These are phyloP conservation scores for Lumbricus terrestris DNA, from an alignment of 2,888 invertebrate species.

Conservation along the genomic window DNA sequence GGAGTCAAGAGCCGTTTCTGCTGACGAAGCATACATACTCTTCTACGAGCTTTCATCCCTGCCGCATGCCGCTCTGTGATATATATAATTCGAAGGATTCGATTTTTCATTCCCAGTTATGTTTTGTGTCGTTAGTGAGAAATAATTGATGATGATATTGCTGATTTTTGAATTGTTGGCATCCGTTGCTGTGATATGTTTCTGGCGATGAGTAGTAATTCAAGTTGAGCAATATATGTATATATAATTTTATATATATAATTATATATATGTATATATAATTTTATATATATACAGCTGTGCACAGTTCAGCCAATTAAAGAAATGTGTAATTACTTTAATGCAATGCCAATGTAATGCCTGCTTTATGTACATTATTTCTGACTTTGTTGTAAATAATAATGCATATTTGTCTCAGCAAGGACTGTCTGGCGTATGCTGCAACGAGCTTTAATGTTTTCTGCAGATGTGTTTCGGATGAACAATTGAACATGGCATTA, in stretches of 20 bases:
- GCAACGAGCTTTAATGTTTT: background rate
- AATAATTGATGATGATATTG: background rate
- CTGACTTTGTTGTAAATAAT: background rate
- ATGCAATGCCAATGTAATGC: background rate
- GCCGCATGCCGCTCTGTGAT: background rate
- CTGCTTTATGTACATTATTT: background rate
- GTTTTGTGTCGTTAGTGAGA: background rate
- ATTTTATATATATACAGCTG: no score
- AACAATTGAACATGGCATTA: background rate
- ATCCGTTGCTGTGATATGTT: background rate
- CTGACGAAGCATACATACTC: slow-evolving; percentile 24
- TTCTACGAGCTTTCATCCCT: slow-evolving; percentile 20
- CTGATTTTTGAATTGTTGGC: background rate
- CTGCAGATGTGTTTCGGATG: background rate
- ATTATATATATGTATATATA: no score
- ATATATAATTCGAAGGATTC: background rate
- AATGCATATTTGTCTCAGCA: background rate
- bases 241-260: no score
- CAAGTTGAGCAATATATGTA: slow-evolving; percentile 3
- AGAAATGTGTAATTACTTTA: background rate
- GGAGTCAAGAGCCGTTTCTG: background rate
- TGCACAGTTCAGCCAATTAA: background rate
- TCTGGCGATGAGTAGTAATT: background rate
- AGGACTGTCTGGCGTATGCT: background rate
- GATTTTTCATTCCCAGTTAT: background rate